Evolutionary conservation across 1,140 invertebrate genomes (phyloP), one percentile per base, ranked within the genome.

Genomic region (Adoxophyes honmai): DNA sequence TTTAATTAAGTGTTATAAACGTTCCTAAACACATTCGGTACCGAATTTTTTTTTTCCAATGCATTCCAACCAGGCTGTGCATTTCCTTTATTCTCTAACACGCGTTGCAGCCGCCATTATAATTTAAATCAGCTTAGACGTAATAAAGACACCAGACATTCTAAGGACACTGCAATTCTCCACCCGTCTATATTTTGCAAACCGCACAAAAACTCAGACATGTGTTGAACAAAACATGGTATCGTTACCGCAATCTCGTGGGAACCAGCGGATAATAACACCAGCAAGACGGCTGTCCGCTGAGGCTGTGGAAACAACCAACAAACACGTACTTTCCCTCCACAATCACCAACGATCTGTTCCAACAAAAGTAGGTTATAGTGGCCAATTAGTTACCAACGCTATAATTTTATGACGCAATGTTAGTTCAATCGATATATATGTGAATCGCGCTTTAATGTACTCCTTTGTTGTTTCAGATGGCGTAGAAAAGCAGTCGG

Each of bases 401-500:
- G 16, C 8, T 44, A 15, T 18, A 15, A 44, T 44, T 18, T 44
- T 44, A 44, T 44, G 18, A 18, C 18, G 16, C n/a, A 16, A 18
- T 21, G 15, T 42, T 15, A 44, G 15, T 5, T 44, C 16, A 44
- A n/a, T 44, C 39, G 16, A 52, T 13, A 52, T 10, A 34, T n/a
- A 3, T 8, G 37, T 15, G 16, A 11, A 15, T 39, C 21, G 21
- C 21, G 68, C 16, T 52, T 34, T 56, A 42, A 16, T 55, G 9
- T 36, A 11, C 14, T 33, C 21, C 67, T 73, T 70, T 57, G 66
- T 82, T 82, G 76, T 88, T 88, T 51, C 85, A 88, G 85, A 84
- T 85, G 85, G 75, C 80, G 81, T 83, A 88, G 79, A 73, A 71
- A 77, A 84, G 67, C 70, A 58, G 68, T 68, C 60, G 63, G 64